Percentiles rank a stretch among this genome's conserved stretches.
phyloP scores from a whole-genome alignment of 2,797 vertebrate genomes.

The Neomorphus geoffroyi region DNA sequence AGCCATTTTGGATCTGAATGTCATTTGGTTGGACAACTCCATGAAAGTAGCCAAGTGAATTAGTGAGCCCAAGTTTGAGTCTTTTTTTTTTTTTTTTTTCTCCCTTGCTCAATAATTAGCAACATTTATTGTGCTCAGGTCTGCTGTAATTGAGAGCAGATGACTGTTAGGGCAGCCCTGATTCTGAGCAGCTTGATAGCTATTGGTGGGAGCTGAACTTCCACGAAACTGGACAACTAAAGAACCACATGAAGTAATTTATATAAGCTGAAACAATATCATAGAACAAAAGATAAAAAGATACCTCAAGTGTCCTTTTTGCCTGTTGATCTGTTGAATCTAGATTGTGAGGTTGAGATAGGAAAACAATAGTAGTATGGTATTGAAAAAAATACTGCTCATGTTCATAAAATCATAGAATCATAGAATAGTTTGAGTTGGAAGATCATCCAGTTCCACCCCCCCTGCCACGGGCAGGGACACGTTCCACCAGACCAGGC shows the following conservation, averaged over 20 bases:
- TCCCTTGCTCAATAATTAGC: neutral
- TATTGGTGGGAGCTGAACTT: neutral
- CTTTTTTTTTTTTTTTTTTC: neutral
- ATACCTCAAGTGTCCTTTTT: neutral
- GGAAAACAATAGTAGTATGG: neutral
- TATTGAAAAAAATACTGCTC: neutral
- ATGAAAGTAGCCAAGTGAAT: neutral
- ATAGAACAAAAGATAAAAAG: neutral
- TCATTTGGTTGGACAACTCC: neutral
- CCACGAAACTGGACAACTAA: neutral
- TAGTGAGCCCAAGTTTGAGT: neutral
- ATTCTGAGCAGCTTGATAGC: neutral
- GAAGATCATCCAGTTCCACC: too few species aligned
- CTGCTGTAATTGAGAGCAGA: neutral
- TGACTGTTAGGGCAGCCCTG: neutral
- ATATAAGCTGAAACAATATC: neutral
- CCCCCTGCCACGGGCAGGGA: too few species aligned
- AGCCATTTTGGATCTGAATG: neutral
- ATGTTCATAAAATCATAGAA: neutral
- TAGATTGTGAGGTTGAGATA: neutral
- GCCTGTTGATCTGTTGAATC: neutral
- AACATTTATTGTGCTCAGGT: neutral
- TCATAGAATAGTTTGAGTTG: too few species aligned
- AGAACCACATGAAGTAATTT: neutral
- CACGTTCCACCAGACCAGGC: too few species aligned